These are phyloP conservation scores for Drosophila eugracilis DNA, from an alignment of 1,140 invertebrate species.

Conservation along the genomic window DNA sequence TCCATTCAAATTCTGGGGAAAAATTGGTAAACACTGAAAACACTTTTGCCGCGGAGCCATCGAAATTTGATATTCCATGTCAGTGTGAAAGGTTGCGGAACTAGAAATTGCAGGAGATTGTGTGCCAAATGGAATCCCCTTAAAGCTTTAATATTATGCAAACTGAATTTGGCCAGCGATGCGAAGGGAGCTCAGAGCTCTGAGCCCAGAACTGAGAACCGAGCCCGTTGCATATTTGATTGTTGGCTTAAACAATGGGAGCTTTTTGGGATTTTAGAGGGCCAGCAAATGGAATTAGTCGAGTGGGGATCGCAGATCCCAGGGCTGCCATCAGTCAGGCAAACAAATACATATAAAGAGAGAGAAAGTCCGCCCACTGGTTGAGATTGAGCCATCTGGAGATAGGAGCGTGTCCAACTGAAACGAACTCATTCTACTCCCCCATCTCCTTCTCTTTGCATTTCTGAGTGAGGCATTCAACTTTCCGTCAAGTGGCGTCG, in stretches of 20 bases:
- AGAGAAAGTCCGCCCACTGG: conserved; percentile 9
- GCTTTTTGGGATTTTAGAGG: conserved; percentile 58
- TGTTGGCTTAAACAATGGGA: conserved; percentile 63
- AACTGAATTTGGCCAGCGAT: conserved; percentile 58
- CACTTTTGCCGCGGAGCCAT: not conserved
- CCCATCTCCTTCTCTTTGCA: conserved; percentile 25
- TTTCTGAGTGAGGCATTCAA: conserved; percentile 65
- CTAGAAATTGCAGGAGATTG: not conserved
- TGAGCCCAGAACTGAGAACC: conserved; percentile 4
- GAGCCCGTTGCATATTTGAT: conserved; percentile 70
- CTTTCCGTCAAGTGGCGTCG: conserved; percentile 45
- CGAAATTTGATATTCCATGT: conserved; percentile 17
- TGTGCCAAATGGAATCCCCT: conserved; percentile 32
- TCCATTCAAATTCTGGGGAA: conserved; percentile 11
- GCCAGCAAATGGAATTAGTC: conserved; percentile 73
- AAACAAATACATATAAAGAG: conserved; percentile 38
- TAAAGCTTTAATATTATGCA: conserved; percentile 70
- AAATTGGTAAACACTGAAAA: conserved; percentile 6
- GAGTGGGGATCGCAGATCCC: conserved; percentile 19
- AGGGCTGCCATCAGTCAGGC: conserved; percentile 15
- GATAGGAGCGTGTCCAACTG: conserved; percentile 30
- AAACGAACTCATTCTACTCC: no score
- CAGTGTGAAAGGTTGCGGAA: not conserved
- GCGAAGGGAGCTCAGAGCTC: conserved; percentile 11
- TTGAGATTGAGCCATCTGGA: conserved; percentile 37